These are phyloP conservation scores for Spilogale gracilis DNA, from an alignment of 2,113 vertebrate species.

Conservation along the genomic window DNA sequence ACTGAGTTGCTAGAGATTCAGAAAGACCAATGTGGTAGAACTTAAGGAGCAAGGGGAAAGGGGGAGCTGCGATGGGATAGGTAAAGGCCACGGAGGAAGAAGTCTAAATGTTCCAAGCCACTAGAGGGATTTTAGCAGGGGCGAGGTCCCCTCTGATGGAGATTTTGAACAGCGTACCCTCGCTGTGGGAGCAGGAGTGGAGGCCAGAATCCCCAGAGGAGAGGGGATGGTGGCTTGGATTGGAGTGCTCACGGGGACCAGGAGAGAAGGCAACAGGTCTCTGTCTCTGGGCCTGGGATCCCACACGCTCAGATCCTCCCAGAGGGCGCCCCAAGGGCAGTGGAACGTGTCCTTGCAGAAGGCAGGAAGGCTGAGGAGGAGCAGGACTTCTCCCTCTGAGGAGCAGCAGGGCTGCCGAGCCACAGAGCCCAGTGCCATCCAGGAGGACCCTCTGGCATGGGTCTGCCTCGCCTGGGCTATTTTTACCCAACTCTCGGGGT, in stretches of 20 bases:
- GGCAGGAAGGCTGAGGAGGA: background rate
- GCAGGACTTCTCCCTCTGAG: background rate
- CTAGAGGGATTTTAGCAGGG: background rate
- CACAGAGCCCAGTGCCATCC: background rate
- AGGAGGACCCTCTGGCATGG: background rate
- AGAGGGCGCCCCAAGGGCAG: background rate
- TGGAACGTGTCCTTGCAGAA: background rate
- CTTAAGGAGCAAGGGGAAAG: background rate
- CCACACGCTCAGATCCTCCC: background rate
- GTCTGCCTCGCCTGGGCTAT: background rate
- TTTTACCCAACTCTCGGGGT: conserved; percentile 39
- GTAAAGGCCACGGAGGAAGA: background rate
- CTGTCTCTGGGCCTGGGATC: background rate
- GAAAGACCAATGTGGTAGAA: background rate
- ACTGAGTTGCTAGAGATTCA: background rate
- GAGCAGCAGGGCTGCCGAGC: background rate
- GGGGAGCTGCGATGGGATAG: background rate
- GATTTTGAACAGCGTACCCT: fast-evolving
- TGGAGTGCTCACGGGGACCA: background rate
- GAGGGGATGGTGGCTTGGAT: background rate
- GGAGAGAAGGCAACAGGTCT: background rate
- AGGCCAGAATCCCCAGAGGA: background rate
- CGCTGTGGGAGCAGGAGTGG: no score
- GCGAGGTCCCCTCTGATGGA: background rate
- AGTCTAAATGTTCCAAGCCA: no score